phyloP scores from a whole-genome alignment of 1,140 invertebrate genomes.

The Drosophila mojavensis region DNA sequence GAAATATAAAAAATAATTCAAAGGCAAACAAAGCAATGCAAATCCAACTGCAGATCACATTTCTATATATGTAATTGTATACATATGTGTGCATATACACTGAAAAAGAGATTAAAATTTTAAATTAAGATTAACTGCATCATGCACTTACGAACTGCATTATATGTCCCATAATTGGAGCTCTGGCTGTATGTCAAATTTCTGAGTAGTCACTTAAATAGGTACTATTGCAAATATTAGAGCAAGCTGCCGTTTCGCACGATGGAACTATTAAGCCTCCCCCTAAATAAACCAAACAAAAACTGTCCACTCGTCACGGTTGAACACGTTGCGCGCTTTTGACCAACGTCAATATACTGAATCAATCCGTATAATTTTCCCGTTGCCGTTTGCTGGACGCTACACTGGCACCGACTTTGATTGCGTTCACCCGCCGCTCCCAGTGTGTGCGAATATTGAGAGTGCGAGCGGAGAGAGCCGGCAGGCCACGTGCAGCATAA shows the following conservation, averaged over 20 bases:
- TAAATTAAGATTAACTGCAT: constrained; percentile 3
- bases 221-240: constrained; percentile 45
- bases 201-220: constrained; percentile 13
- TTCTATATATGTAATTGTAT: not conserved
- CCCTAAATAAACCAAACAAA: constrained; percentile 16
- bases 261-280: constrained; percentile 43
- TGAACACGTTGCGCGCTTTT: constrained; percentile 67
- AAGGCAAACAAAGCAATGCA: constrained; percentile 30
- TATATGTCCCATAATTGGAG: constrained; percentile 49
- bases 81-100: not conserved
- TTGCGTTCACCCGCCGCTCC: constrained; percentile 23
- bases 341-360: constrained; percentile 67
- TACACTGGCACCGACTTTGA: constrained; percentile 42
- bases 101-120: not conserved
- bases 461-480: constrained; percentile 28
- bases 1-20: constrained; percentile 4
- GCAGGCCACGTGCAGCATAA: constrained; percentile 65
- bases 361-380: constrained; percentile 56
- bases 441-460: constrained; percentile 10
- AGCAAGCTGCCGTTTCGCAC: constrained; percentile 71
- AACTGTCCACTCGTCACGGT: constrained; percentile 27
- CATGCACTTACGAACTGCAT: constrained; percentile 55
- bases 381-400: constrained; percentile 52
- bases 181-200: constrained; percentile 7
- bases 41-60: constrained; percentile 22